Percentiles rank a stretch among this genome's conserved stretches.
phyloP scores from a whole-genome alignment of 1,140 invertebrate species.

The Drosophila prosaltans region DNA sequence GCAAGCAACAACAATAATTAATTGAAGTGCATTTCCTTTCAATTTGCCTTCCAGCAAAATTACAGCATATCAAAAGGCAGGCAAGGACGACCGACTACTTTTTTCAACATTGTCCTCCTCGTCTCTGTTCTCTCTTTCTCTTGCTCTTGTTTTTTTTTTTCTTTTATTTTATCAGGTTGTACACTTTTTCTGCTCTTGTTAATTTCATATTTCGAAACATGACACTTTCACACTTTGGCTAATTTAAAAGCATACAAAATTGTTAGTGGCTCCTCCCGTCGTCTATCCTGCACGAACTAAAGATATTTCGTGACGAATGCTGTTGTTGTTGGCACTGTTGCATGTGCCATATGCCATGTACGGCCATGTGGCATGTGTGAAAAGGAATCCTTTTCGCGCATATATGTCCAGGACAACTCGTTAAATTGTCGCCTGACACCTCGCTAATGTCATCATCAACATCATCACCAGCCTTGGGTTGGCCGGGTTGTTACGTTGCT shows the following conservation, averaged over 20 bases:
- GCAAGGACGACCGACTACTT: conserved; percentile 4
- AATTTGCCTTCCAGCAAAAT: conserved; percentile 67
- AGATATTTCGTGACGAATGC: conserved; percentile 71
- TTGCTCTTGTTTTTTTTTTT: background rate
- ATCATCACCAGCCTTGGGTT: conserved; percentile 26
- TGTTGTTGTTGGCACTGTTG: conserved; percentile 45
- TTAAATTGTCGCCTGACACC: conserved; percentile 79
- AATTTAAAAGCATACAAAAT: conserved; percentile 80
- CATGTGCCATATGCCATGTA: conserved; percentile 59
- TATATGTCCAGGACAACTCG: conserved; percentile 52
- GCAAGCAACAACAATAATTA: conserved; percentile 47
- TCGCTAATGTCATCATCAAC: conserved; percentile 75
- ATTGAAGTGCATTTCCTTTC: conserved; percentile 78
- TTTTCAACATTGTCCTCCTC: conserved; percentile 20
- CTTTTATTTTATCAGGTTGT: too few relatives aligned
- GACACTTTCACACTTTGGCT: conserved; percentile 79
- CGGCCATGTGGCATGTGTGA: conserved; percentile 15
- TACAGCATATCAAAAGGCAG: conserved; percentile 50
- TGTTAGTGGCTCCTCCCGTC: conserved; percentile 29
- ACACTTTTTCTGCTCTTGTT: conserved; percentile 42
- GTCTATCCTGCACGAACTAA: conserved; percentile 49
- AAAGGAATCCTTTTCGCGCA: conserved; percentile 65
- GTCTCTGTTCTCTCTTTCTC: background rate
- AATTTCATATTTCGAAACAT: conserved; percentile 80
- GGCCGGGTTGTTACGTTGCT: conserved; percentile 9